phyloP scores from a whole-genome alignment of 2,888 invertebrate species.

The Saturnia pavonia region DNA sequence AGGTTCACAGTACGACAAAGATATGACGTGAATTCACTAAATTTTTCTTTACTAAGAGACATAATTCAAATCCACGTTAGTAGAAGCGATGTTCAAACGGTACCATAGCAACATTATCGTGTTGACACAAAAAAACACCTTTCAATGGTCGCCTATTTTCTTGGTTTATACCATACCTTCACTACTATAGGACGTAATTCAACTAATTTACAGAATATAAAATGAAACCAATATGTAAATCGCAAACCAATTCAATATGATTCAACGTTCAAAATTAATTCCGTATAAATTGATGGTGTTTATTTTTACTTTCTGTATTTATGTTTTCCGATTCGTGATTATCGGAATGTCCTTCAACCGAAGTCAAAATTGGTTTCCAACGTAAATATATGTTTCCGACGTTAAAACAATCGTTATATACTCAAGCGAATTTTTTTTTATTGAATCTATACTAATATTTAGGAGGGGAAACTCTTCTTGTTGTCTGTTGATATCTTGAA shows the following conservation, averaged over 20 bases:
- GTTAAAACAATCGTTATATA: neutral
- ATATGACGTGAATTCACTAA: no score
- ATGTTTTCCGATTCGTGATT: neutral
- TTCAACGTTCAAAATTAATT: neutral
- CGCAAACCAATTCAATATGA: neutral
- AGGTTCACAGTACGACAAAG: no score
- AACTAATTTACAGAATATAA: neutral
- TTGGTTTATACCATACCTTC: neutral
- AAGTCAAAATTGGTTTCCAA: neutral
- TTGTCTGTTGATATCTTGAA: no score
- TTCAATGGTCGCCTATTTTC: no score
- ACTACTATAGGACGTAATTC: neutral
- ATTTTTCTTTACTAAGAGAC: no score
- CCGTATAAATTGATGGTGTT: neutral
- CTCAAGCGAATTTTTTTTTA: neutral
- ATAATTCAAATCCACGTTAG: no score
- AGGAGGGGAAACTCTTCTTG: no score
- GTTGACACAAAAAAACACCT: no score
- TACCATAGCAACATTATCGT: no score
- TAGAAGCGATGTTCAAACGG: no score
- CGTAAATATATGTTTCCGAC: neutral
- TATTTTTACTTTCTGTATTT: constrained; percentile 1
- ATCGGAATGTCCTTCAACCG: neutral
- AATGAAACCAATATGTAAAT: neutral
- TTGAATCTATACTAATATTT: no score